A percentile compares a stretch with the other conserved stretches of the same genome.
Conservation (phyloP, 2,888 invertebrate genomes). For the Diarsia mendica region DNA sequence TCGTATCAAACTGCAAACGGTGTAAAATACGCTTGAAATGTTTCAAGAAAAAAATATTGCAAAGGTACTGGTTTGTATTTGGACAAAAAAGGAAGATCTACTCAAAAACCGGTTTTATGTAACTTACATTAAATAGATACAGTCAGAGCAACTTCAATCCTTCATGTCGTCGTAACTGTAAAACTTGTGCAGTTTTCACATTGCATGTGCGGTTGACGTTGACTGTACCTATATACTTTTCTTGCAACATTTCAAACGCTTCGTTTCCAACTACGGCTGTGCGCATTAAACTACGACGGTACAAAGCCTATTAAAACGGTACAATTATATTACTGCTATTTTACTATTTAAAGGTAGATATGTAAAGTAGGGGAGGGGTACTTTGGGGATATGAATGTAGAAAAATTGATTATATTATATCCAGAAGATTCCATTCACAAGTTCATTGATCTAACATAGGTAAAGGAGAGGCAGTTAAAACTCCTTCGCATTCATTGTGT, state of each 20-base stretch:
- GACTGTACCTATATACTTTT: constrained; percentile 4
- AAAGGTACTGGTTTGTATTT: background rate
- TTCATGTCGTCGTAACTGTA: background rate
- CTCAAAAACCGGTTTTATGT: background rate
- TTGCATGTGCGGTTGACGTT: background rate
- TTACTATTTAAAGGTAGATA: constrained; percentile 40
- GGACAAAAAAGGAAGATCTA: background rate
- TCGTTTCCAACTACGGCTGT: constrained; percentile 38
- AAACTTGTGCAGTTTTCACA: background rate
- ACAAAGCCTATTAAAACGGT: constrained; percentile 39
- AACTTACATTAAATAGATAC: background rate
- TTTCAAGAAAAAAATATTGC: constrained; percentile 16
- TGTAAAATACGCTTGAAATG: constrained; percentile 24
- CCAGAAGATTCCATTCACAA: constrained; percentile 14
- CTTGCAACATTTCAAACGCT: constrained; percentile 24
- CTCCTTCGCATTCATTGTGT: no score
- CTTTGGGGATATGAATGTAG: constrained; percentile 7
- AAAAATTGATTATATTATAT: background rate
- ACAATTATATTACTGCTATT: constrained; percentile 38
- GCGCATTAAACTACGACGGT: constrained; percentile 55
- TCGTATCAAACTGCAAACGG: constrained; percentile 35
- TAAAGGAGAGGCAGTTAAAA: no score
- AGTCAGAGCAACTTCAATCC: no score
- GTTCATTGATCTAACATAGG: background rate
- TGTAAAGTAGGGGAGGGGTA: constrained; percentile 44